Evolutionary conservation across 2,888 invertebrate genomes (phyloP), one percentile per base, ranked within the genome.

Genomic region (Arge pagana): DNA sequence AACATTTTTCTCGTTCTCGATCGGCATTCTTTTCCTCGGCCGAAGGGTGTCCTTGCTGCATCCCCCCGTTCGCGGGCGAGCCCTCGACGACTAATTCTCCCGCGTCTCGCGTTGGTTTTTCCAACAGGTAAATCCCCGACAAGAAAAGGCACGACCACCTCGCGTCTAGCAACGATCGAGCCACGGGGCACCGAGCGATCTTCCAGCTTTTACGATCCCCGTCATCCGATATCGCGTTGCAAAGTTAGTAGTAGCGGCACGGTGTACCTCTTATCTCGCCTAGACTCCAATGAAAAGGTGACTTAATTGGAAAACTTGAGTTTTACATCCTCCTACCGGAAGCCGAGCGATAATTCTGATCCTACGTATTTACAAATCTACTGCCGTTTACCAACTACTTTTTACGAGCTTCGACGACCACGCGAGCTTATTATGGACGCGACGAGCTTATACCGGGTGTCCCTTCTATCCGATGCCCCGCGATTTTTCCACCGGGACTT

Each of bases 271-370:
- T 39, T 49, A 49, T 49, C 48, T 30, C 19, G 2, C 6, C 8
- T 13, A 21, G 24, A 39, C 30, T 39, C 39, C 28, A 24, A 49
- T 49, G 36, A 26, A 19, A 28, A 48, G 35, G 36, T 36, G 31
- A 41, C 21, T 21, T 50, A 50, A 50, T 50, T 50, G 50, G 50
- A 33, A 50, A 50, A 50, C 31, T 49, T 49, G 39, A 16, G 26
- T 40, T 40, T 18, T 28, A 40, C 30, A 5, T 26, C 28, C n/a
- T n/a, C n/a, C n/a, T n/a, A n/a, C 8, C 7, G n/a, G 28, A n/a
- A n/a, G 19, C 10, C n/a, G 39, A 16, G 40, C 28, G 41, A 33
- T 41, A 41, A 41, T 42, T 1, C 50, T 16, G 16, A 30, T 41
- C 31, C 8, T 40, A 50, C 41, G 28, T 33, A n/a, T n/a, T n/a